Base-by-base conservation (phyloP, 1,140 invertebrate genomes). In the Lepeophtheirus salmonis region DNA sequence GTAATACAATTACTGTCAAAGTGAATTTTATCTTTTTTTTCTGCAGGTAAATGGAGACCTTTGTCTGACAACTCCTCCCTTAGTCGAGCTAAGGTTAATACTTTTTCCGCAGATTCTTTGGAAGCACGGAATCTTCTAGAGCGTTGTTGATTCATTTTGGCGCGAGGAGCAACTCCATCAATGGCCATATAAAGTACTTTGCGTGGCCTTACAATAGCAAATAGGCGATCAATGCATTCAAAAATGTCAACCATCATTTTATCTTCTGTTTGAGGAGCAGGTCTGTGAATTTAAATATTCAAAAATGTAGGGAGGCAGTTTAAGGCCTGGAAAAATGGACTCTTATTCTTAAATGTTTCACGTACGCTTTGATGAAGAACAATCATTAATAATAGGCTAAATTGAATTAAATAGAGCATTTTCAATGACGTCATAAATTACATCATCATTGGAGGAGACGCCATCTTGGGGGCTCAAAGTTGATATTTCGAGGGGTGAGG, bases 211-310 rank as follows among this genome's bases (percentile, higher is more conserved):
- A 97, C 89, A 68, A 99, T 97, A 13, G 80, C 77, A 73, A 98
- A 95, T 55, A 99, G 77, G 60, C 91, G 75, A 71, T 99, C 96
- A 65, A 99, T 97, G 70, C 91, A 97, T 67, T 97, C 94, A 73
- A 98, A 99, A 67, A 98, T 99, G 20, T 90, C 86, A 54, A 95
- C 78, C 91, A 99, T 98, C 95, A 99, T 99, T 75, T 99, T 96
- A 70, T 97, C 92, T 72, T 99, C 95, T 76, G 92, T 88, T 74
- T 90, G 91, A 0, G 96, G 96, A 0, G 95, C 85, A 25, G 95
- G 89, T 67, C 85, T 85, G 66, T n/a, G n/a, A n/a, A n/a, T n/a
- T n/a, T n/a, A n/a, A n/a, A n/a, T n/a, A n/a, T n/a, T n/a, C n/a
- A n/a, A n/a, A n/a, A n/a, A n/a, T n/a, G n/a, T n/a, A n/a, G n/a